Percentiles rank a stretch among this genome's conserved stretches.
These are phyloP conservation scores for Leguminivora glycinivorella DNA, from an alignment of 1,140 invertebrate genomes.

Conservation along the genomic window DNA sequence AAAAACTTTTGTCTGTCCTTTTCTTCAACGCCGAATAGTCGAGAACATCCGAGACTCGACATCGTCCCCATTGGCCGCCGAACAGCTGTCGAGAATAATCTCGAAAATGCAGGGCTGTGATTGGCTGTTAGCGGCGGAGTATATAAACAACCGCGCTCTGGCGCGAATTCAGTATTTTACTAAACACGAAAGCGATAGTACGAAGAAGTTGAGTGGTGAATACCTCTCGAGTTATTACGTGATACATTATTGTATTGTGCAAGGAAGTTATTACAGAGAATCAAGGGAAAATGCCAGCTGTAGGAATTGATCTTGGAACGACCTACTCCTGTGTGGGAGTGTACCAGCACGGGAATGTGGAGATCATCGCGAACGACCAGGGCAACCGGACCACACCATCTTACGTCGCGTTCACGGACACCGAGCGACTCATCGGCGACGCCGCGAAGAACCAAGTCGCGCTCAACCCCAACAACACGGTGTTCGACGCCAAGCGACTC, in stretches of 20 bases:
- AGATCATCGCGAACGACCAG: slow-evolving; percentile 94
- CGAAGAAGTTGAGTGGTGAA: slow-evolving; percentile 15
- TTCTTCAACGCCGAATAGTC: neutral
- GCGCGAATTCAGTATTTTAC: neutral
- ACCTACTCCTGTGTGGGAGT: slow-evolving; percentile 90
- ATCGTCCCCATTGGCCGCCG: slow-evolving; percentile 10
- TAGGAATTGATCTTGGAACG: slow-evolving; percentile 87
- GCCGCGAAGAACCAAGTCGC: slow-evolving; percentile 82
- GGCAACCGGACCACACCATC: slow-evolving; percentile 93
- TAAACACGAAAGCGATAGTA: slow-evolving; percentile 13
- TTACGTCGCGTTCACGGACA: slow-evolving; percentile 92
- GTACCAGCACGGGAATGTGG: slow-evolving; percentile 48
- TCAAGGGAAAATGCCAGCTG: slow-evolving; percentile 75
- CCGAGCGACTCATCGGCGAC: slow-evolving; percentile 86
- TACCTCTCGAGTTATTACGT: slow-evolving; percentile 21
- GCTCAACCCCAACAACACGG: slow-evolving; percentile 61
- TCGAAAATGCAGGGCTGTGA: slow-evolving; percentile 1
- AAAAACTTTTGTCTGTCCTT: neutral
- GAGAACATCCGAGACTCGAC: neutral
- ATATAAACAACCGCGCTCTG: slow-evolving; percentile 5
- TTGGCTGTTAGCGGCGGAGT: neutral
- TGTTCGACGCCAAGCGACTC: slow-evolving; percentile 71
- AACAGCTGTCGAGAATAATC: neutral
- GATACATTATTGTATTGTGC: neutral
- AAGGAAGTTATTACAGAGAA: neutral